Base-by-base conservation (phyloP, 37 sponge, comb jelly and placozoan genomes). In the Tethya wilhelma region DNA sequence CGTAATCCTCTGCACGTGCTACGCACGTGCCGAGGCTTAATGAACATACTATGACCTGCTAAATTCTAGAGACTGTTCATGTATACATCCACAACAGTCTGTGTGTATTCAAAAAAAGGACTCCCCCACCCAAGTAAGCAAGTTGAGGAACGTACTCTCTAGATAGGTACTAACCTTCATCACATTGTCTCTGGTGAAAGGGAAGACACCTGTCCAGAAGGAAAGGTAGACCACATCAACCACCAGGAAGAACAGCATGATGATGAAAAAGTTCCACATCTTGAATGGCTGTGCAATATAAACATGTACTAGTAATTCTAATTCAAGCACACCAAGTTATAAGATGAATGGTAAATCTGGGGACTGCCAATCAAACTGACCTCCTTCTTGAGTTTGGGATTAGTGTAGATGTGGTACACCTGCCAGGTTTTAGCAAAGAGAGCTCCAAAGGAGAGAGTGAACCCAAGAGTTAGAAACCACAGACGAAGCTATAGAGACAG, bases 361-460 rank as follows among this genome's bases (percentile, higher is more conserved):
- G n/a, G n/a, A n/a, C n/a, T n/a, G n/a, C n/a, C n/a, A n/a, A n/a
- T n/a, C n/a, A n/a, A n/a, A n/a, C n/a, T n/a, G 59, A 84, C 78
- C 85, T 84, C 57, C 44, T 77, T 77, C 85, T 77, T 76, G 58
- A 77, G 78, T n/a, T 69, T 70, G 29, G 59, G 60, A 78, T 84
- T 86, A 23, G 87, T 86, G 62, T 91, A 91, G 39, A 91, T 76
- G 20, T 87, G 73, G 69, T 91, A 91, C 1, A 78, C 80, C 76
- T 91, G 92, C 84, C 84, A 91, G 22, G 79, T 78, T 65, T 91
- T 91, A 56, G 84, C 81, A 76, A 91, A 86, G 33, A 91, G 87
- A 44, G 87, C 83, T 32, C 92, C 92, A 83, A 91, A 91, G 46
- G 92, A 91, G 38, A 91, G 84, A 2, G 84, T 79, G 77, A 91